phyloP scores from a whole-genome alignment of 2,797 vertebrate species.

The Tragelaphus eurycerus region DNA sequence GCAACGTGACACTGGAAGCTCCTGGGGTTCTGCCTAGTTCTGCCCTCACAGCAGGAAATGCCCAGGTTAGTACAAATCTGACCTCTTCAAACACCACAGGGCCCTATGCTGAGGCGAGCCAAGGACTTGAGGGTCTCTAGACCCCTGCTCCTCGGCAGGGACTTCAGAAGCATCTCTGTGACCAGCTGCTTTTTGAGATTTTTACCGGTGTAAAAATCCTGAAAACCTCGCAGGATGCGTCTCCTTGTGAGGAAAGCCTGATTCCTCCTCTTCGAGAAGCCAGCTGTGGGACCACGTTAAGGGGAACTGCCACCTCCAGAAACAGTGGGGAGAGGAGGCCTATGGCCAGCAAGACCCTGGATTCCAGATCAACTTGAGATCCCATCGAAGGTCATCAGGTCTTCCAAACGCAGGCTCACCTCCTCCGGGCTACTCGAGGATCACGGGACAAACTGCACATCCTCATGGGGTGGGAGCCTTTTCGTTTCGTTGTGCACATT shows the following conservation, averaged over 20 bases:
- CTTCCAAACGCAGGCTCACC: not conserved
- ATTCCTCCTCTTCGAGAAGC: conserved; percentile 13
- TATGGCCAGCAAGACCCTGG: not conserved
- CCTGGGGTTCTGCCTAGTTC: not conserved
- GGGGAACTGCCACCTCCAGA: not conserved
- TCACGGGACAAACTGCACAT: not conserved
- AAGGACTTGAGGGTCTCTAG: not conserved
- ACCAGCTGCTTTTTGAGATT: not conserved
- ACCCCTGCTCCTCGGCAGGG: not conserved
- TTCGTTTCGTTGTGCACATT: not conserved
- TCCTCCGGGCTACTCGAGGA: not conserved
- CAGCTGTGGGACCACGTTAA: not conserved
- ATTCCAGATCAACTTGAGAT: not conserved
- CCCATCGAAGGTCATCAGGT: not conserved
- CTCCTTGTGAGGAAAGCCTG: not conserved
- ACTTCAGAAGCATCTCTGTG: conserved; percentile 1
- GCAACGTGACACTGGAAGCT: not conserved
- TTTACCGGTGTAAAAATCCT: not conserved
- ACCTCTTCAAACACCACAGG: conserved; percentile 47
- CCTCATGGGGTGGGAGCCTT: not conserved
- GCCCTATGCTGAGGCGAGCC: not conserved
- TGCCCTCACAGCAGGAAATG: conserved; percentile 66
- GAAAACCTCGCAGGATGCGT: not conserved
- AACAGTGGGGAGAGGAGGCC: not conserved
- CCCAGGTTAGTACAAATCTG: conserved; percentile 66